Percentiles rank a stretch among this genome's conserved stretches.
Conservation (phyloP, 2,113 vertebrate genomes). For the Pseudolaguvia tuberculata region DNA sequence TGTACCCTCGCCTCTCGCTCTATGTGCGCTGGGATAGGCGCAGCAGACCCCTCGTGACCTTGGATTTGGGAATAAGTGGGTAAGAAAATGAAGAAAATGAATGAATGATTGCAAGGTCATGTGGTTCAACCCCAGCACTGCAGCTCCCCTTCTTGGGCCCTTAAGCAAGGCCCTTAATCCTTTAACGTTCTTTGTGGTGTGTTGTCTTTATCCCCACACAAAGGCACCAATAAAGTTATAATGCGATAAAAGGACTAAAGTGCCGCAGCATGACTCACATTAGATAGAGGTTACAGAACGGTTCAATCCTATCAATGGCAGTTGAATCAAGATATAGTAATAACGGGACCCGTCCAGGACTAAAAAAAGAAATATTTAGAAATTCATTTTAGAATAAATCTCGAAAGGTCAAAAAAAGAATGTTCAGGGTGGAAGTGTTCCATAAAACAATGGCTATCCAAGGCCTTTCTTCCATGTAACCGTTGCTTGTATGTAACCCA, state of each 20-base stretch:
- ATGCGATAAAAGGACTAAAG: neutral
- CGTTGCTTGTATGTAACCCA: neutral
- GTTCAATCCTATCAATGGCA: neutral
- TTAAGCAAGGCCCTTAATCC: too few relatives aligned
- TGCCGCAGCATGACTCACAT: neutral
- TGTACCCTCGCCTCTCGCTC: too few relatives aligned
- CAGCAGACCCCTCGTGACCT: too few relatives aligned
- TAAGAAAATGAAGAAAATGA: too few relatives aligned
- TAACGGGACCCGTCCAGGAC: neutral
- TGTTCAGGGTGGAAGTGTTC: neutral
- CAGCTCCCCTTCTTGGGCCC: too few relatives aligned
- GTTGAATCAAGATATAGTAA: neutral
- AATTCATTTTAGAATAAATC: neutral
- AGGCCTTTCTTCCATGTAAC: neutral
- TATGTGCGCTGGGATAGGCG: too few relatives aligned
- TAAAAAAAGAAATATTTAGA: neutral
- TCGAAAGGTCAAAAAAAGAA: neutral
- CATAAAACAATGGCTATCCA: neutral
- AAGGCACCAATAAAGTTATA: too few relatives aligned
- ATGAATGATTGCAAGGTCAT: too few relatives aligned
- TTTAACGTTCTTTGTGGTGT: too few relatives aligned
- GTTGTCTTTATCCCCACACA: too few relatives aligned
- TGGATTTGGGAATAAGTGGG: too few relatives aligned
- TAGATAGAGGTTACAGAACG: neutral
- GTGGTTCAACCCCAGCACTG: too few relatives aligned